Evolutionary conservation across 2,113 vertebrate genomes (phyloP), one percentile per base, ranked within the genome.

Genomic region (Apaloderma vittatum): DNA sequence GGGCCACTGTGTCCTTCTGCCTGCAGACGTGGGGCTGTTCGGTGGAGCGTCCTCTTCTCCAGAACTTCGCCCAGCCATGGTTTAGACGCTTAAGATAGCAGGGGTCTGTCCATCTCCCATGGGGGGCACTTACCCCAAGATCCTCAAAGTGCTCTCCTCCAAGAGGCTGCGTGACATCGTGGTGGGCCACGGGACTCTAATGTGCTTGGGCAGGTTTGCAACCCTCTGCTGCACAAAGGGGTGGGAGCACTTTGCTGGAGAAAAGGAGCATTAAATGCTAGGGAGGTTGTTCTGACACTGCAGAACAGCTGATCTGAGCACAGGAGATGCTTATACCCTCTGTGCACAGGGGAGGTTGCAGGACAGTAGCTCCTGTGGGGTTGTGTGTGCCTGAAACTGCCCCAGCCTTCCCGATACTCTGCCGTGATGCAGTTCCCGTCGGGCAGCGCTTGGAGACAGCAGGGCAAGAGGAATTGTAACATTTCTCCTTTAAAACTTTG

Each of bases 351-450:
- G 23, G 4, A 2, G 12, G 30, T 16, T 29, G n/a, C 54, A 65
- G 76, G 27, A 23, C 59, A 24, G 40, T 3, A 32, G n/a, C 15
- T 6, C 12, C 63, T 30, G 6, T 21, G 20, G 18, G 21, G 16
- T 0, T 34, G 19, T 16, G 45, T 29, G 84, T 12, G 21, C 40
- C 57, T 9, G 8, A 65, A 45, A 18, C 48, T 43, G 29, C 61
- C 29, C 74, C 61, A 73, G 52, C 57, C 49, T 40, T n/a, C 23
- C 57, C 7, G 7, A 18, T 21, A 8, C 63, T 34, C 63, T 9
- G 40, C 73, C 83, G 58, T 0, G 4, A 10, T 5, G 11, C 23
- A 36, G 51, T 15, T 81, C 65, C 77, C 4, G 0, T 1, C 1
- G 1, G 59, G 73, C 55, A 66, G 40, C 0, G 0, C 15, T 40